Base-by-base conservation (phyloP, 2,888 invertebrate genomes). In the Sarcophaga variegata region DNA sequence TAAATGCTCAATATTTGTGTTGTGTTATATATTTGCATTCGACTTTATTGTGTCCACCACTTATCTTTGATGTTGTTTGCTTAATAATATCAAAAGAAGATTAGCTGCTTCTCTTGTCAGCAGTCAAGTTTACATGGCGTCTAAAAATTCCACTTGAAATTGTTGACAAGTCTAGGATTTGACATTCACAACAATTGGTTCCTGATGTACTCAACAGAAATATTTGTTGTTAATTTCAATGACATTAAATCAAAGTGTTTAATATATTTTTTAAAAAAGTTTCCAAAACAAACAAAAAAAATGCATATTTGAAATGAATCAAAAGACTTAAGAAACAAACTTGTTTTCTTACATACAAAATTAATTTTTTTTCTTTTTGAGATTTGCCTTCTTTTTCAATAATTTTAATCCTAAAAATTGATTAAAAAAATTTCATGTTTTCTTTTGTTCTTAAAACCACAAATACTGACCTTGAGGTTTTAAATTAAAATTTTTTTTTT, bases 391-490 rank as follows among this genome's bases (percentile, higher is more conserved):
- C n/a, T 14, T 67, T 27, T 27, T 62, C 37, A 37, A 37, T 37
- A 37, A 37, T 67, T 75, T 81, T 47, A 77, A 80, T 83, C 83
- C 75, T 67, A 6, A 83, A 83, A 83, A 78, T 74, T 83, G 72
- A 72, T 78, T 72, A 82, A 11, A 22, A 49, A 20, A 62, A 62
- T 17, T 20, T 10, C n/a, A 69, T 81, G 49, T 49, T 49, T 49
- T 49, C 49, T 75, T 74, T 22, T 54, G 20, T 77, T 77, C 77
- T 60, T 37, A 45, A 78, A 82, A 71, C 72, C 71, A 72, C 66
- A 37, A 82, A 60, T 66, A 60, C 49, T 79, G 71, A 83, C 86
- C 86, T 86, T 86, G 82, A 80, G 63, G 20, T 59, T 86, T 77
- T 63, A 72, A 72, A 66, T 81, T 76, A 79, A 74, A 74, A 20